Evolutionary conservation across 2,797 vertebrate genomes (phyloP), one percentile per base, ranked within the genome.

Genomic region (Hydrocynus forskahlii): DNA sequence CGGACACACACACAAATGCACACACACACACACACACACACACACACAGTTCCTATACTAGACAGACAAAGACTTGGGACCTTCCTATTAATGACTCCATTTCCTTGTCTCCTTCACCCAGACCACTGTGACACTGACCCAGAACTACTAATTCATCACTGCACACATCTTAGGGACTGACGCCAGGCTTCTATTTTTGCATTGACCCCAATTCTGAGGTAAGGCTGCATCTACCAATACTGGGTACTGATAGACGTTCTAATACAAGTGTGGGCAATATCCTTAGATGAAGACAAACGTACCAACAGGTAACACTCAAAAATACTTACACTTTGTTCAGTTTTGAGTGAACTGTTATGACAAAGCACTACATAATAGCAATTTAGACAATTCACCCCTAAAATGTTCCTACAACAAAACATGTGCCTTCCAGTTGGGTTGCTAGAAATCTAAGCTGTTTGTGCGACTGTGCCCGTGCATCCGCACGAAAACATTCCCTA

Each of bases 161-260:
- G 84, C 86, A 83, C 74, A 63, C 74, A 63, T 93, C 89, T 92
- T 89, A 87, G 85, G 55, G 59, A 84, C 85, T 81, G 38, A 76
- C 86, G 86, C 86, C 79, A 86, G 76, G 63, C 17, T 78, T 55
- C 91, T 94, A 94, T 94, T 94, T 93, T 88, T 90, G 91, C 90
- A 88, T 86, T 91, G 91, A 93, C 93, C 93, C 88, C 91, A 88
- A 91, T 94, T 90, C 86, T 67, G 88, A 93, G 90, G 91, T 93
- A 89, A 91, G 87, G 88, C 85, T 89, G 88, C 83, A 90, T 91
- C 86, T 60, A 45, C 19, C 23, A 23, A 66, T 60, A 75, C 6
- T 45, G 45, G 50, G 4, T 23, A 17, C 55, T 63, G 71, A 25
- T 73, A n/a, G 29, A 40, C 19, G 16, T 66, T 9, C n/a, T 55